Evolutionary conservation across 2,797 vertebrate species (phyloP).

Genomic region (Takifugu ocellatus): DNA sequence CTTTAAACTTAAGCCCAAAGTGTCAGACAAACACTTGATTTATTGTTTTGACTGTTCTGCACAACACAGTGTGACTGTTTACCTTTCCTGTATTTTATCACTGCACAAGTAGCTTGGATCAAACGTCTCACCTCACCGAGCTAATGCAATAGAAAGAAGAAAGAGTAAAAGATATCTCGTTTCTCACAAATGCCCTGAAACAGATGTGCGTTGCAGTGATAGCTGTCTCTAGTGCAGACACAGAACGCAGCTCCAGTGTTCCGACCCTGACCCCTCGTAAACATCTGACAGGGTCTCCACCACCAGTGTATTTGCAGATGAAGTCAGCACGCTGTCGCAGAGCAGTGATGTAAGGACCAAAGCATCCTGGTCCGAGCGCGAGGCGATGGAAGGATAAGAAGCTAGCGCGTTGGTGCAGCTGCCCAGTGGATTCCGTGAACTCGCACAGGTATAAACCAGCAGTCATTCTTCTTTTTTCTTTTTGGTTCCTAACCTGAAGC

Average conservation of each 20-base stretch:
- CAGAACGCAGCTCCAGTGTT: constrained; percentile 6
- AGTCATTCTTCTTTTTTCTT: constrained; percentile 30
- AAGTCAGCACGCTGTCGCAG: constrained; percentile 27
- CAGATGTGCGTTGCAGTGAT: constrained; percentile 22
- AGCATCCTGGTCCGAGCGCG: constrained; percentile 21
- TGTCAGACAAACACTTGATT: too few species aligned
- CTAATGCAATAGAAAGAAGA: too few species aligned
- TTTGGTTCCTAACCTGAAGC: constrained; percentile 56
- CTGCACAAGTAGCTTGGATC: too few species aligned
- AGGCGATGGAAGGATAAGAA: constrained; percentile 28
- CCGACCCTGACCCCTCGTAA: constrained; percentile 9
- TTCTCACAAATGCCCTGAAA: constrained; percentile 27
- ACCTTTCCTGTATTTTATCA: too few species aligned
- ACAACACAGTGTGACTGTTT: too few species aligned
- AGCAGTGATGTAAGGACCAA: constrained; percentile 28
- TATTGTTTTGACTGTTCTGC: too few species aligned
- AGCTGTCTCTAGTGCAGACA: too few species aligned
- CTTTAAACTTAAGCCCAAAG: too few species aligned
- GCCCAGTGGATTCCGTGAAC: constrained; percentile 32
- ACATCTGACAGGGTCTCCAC: constrained; percentile 13
- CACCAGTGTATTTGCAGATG: constrained; percentile 9
- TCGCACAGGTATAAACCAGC: constrained; percentile 50
- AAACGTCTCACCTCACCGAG: too few species aligned
- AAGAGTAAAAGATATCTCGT: too few species aligned
- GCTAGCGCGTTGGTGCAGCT: constrained; percentile 50